Conservation (phyloP, 2,113 vertebrate species). For the Crypturellus undulatus region DNA sequence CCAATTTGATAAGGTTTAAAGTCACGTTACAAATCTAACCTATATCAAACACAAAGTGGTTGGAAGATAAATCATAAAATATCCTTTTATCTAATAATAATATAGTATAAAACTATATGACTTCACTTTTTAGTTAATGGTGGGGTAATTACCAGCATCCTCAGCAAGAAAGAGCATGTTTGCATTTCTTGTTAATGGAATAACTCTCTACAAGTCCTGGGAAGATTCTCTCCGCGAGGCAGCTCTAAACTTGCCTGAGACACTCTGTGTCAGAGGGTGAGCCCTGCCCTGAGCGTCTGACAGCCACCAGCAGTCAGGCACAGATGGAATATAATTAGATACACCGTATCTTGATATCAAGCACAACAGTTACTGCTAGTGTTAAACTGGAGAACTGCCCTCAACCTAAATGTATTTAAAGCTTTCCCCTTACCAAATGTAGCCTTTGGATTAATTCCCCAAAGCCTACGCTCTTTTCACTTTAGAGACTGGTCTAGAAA, state of each 20-base stretch:
- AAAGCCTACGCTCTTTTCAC: background rate
- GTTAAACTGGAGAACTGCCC: background rate
- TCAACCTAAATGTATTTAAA: background rate
- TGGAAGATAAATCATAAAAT: background rate
- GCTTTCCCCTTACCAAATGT: background rate
- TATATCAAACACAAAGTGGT: background rate
- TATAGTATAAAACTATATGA: background rate
- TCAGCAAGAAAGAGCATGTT: background rate
- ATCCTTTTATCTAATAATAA: background rate
- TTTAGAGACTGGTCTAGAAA: background rate
- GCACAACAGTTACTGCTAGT: background rate
- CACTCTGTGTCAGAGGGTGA: background rate
- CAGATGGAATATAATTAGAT: background rate
- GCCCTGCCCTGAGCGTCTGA: background rate
- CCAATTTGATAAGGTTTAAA: background rate
- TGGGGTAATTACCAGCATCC: background rate
- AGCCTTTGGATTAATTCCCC: conserved; percentile 10
- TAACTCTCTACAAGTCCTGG: background rate
- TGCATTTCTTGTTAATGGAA: background rate
- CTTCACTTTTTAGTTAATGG: background rate
- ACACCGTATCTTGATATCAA: background rate
- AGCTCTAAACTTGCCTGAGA: background rate
- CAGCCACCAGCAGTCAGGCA: background rate
- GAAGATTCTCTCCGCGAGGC: background rate
- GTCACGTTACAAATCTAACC: background rate